phyloP scores from a whole-genome alignment of 2,888 invertebrate genomes.

The Melanotus villosus region DNA sequence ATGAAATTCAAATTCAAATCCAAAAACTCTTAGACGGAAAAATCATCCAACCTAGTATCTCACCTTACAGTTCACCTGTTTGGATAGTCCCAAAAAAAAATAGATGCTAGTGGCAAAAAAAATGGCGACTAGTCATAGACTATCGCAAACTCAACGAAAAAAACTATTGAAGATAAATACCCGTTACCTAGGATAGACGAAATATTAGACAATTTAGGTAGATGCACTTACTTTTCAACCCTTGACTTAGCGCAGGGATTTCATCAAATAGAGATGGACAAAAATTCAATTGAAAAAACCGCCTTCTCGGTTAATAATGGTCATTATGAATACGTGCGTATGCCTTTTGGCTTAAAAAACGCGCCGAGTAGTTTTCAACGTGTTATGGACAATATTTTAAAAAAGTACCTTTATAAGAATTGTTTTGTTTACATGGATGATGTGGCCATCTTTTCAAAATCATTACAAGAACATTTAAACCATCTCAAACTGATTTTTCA shows the following conservation, averaged over 20 bases:
- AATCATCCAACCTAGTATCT: slow-evolving; percentile 48
- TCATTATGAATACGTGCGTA: slow-evolving; percentile 44
- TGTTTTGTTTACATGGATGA: slow-evolving; percentile 44
- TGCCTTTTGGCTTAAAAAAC: slow-evolving; percentile 40
- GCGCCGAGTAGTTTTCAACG: slow-evolving; percentile 37
- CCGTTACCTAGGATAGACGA: slow-evolving; percentile 52
- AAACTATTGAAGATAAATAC: slow-evolving; percentile 47
- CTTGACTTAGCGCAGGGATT: slow-evolving; percentile 55
- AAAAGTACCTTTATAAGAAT: slow-evolving; percentile 30
- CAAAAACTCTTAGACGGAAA: slow-evolving; percentile 42
- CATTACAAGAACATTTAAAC: slow-evolving; percentile 30
- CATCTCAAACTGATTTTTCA: slow-evolving; percentile 33
- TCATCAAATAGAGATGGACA: slow-evolving; percentile 56
- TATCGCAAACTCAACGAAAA: slow-evolving; percentile 44
- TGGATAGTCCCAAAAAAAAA: slow-evolving; percentile 47
- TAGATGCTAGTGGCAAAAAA: slow-evolving; percentile 43
- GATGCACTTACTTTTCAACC: slow-evolving; percentile 52
- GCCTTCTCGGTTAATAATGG: slow-evolving; percentile 42
- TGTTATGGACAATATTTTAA: slow-evolving; percentile 36
- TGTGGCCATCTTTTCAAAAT: slow-evolving; percentile 33
- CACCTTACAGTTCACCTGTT: slow-evolving; percentile 48
- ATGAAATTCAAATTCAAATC: slow-evolving; percentile 44
- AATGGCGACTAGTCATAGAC: slow-evolving; percentile 49
- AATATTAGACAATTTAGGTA: slow-evolving; percentile 54
- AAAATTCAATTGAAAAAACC: slow-evolving; percentile 36